A percentile compares a stretch with the other conserved stretches of the same genome.
Evolutionary conservation across 2,113 vertebrate species (phyloP).

Genomic region (Pagrus major): DNA sequence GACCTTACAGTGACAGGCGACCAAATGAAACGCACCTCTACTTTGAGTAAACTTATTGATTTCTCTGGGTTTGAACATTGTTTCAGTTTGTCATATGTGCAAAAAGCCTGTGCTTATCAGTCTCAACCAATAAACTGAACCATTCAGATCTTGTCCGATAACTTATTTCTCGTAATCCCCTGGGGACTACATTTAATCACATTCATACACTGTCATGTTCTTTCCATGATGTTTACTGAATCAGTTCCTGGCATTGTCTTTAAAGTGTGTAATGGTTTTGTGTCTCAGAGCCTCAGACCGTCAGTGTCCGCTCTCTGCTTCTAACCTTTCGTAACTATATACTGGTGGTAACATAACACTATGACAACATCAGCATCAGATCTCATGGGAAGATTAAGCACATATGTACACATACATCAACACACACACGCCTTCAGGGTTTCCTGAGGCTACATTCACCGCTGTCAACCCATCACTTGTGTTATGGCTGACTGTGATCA

Average conservation of each 20-base stretch:
- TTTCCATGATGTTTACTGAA: not conserved
- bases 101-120: not conserved
- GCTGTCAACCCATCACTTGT: conserved; percentile 12
- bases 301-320: not conserved
- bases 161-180: not conserved
- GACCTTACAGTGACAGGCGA: too few species aligned
- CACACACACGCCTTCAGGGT: conserved; percentile 16
- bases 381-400: conserved; percentile 20
- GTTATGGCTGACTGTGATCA: not conserved
- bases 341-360: conserved; percentile 21
- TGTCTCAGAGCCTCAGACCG: not conserved
- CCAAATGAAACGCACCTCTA: too few species aligned
- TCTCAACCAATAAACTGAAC: not conserved
- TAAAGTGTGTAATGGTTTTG: not conserved
- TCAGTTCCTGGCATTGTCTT: not conserved
- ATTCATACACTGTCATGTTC: not conserved
- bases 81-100: too few species aligned
- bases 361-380: conserved; percentile 11
- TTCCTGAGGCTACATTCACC: conserved; percentile 26
- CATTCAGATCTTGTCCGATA: not conserved
- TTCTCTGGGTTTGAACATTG: too few species aligned
- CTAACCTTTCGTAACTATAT: conserved; percentile 9
- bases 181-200: not conserved
- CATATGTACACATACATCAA: conserved; percentile 17
- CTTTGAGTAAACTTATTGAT: too few species aligned